phyloP scores from a whole-genome alignment of 2,113 vertebrate species.

The Brachypteracias leptosomus region DNA sequence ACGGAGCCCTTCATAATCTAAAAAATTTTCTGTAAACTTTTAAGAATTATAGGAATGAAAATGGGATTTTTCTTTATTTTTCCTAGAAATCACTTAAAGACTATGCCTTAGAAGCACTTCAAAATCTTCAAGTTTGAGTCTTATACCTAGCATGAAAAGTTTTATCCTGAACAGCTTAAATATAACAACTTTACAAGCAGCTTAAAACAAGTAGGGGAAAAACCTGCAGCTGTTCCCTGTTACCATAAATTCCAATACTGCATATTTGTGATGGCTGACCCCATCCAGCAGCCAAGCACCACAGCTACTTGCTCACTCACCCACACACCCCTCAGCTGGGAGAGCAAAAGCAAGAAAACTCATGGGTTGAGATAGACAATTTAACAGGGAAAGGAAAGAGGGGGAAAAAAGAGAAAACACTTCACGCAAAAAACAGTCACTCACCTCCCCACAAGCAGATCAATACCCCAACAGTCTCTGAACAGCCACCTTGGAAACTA shows the following conservation, averaged over 20 bases:
- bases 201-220: not conserved
- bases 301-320: not conserved
- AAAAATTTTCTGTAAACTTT: not conserved
- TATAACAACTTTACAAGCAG: not conserved
- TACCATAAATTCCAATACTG: not conserved
- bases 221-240: not conserved
- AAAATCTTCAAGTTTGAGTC: not conserved
- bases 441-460: not conserved
- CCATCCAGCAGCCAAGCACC: not conserved
- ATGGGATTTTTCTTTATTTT: not conserved
- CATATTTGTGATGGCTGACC: not conserved
- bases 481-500: not conserved
- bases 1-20: not conserved
- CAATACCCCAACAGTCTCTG: not conserved
- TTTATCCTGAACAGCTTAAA: not conserved
- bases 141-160: not conserved
- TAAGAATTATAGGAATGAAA: not conserved
- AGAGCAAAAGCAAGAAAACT: not conserved
- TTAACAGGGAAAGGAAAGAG: not conserved
- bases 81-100: not conserved
- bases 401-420: fast-evolving
- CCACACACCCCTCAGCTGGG: not conserved
- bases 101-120: not conserved
- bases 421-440: not conserved
- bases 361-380: not conserved